phyloP scores from a whole-genome alignment of 2,113 vertebrate species.

The Gymnobelideus leadbeateri region DNA sequence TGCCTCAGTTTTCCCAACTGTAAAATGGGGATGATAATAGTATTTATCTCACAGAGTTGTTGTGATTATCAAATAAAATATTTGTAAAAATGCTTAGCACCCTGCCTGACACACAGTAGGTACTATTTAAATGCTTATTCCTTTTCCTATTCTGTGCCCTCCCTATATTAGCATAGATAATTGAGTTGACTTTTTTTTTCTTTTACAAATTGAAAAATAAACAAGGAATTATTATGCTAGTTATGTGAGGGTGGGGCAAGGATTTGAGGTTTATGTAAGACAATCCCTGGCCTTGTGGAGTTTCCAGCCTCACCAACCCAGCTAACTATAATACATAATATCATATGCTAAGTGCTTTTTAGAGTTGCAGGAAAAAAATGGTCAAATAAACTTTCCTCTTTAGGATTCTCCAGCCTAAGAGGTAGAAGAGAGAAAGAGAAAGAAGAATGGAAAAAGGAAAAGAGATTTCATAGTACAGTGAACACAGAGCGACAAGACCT shows the following conservation, averaged over 20 bases:
- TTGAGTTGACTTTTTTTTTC: neutral
- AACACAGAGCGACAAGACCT: neutral
- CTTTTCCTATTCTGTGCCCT: neutral
- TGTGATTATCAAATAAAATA: neutral
- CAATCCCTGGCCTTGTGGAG: neutral
- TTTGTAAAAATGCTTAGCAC: neutral
- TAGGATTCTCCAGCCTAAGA: neutral
- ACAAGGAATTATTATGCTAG: neutral
- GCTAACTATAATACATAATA: neutral
- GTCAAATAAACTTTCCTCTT: neutral
- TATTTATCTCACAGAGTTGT: neutral
- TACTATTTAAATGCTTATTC: neutral
- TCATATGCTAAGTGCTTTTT: neutral
- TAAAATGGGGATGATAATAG: neutral
- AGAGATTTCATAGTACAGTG: neutral
- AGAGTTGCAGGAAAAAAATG: neutral
- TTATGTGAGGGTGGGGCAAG: neutral
- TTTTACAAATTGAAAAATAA: neutral
- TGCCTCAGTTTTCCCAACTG: neutral
- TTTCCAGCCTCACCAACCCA: neutral
- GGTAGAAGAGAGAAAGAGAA: neutral
- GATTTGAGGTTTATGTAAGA: neutral
- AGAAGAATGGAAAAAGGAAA: neutral
- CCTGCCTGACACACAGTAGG: neutral
- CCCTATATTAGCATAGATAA: neutral